Conservation (phyloP, 2,113 vertebrate genomes). For the Cygnus atratus region DNA sequence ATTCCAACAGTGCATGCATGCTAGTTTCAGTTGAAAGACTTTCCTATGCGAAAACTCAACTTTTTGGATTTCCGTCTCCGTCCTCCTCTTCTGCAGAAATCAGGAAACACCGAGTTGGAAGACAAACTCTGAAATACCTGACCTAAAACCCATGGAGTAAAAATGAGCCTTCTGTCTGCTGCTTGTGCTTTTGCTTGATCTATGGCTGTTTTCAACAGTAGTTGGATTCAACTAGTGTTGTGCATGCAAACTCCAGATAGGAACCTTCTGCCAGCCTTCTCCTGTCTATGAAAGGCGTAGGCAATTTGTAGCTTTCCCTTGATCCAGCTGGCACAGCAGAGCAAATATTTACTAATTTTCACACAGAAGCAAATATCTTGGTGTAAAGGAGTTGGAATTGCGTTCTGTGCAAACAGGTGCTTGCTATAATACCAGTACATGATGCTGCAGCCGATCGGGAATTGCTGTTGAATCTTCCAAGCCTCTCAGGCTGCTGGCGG, state of each 20-base stretch:
- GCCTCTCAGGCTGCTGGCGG: not conserved
- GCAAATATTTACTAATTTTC: constrained; percentile 62
- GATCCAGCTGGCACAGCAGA: constrained; percentile 40
- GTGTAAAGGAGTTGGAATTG: not conserved
- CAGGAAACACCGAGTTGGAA: not conserved
- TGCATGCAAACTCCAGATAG: not conserved
- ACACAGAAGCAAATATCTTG: constrained; percentile 29
- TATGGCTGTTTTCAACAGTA: not conserved
- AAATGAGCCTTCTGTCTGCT: not conserved
- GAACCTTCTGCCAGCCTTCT: constrained; percentile 37
- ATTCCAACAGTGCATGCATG: accelerated
- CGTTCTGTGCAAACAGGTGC: constrained; percentile 6
- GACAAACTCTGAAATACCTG: not conserved
- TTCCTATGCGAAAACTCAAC: not conserved
- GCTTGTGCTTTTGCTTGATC: not conserved
- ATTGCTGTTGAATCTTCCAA: not conserved
- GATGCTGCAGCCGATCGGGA: not conserved
- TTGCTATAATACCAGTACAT: not conserved
- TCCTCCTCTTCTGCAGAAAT: not conserved
- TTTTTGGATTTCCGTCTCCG: not conserved
- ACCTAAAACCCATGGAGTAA: not conserved
- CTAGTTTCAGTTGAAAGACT: not conserved
- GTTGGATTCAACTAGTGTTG: not conserved
- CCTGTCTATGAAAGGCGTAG: not conserved
- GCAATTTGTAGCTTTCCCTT: not conserved